Conservation (phyloP, 2,113 vertebrate species). For the Bubo scandiacus region DNA sequence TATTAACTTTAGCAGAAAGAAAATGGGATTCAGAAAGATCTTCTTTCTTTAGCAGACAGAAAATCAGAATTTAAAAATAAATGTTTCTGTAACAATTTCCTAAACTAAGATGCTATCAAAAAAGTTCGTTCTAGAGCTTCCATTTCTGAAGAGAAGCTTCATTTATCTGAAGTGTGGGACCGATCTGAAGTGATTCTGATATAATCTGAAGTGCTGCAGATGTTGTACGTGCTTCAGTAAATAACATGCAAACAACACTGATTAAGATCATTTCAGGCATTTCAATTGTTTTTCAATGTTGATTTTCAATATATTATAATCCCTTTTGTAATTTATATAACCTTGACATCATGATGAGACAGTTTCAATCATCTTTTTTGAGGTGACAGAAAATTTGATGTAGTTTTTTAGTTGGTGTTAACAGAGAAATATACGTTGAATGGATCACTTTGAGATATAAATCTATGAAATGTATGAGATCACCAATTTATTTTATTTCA, state of each 20-base stretch:
- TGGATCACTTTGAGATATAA: neutral
- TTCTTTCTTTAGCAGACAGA: neutral
- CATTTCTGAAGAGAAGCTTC: slow-evolving; percentile 11
- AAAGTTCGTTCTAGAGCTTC: neutral
- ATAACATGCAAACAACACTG: slow-evolving; percentile 13
- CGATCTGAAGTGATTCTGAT: neutral
- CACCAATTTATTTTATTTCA: slow-evolving; percentile 23
- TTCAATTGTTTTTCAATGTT: slow-evolving; percentile 18
- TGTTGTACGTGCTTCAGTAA: slow-evolving; percentile 4
- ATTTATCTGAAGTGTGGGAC: neutral
- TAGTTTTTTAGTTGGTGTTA: neutral
- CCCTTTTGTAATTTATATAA: slow-evolving; percentile 41
- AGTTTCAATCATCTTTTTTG: neutral
- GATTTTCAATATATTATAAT: slow-evolving; percentile 16
- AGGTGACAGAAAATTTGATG: neutral
- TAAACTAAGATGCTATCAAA: neutral
- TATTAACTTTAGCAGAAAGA: neutral
- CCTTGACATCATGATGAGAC: neutral
- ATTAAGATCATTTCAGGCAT: slow-evolving; percentile 13
- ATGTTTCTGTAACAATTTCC: neutral
- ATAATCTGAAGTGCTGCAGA: slow-evolving; percentile 27
- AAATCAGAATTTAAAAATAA: neutral
- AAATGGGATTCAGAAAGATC: neutral
- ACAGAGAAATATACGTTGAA: slow-evolving; percentile 3
- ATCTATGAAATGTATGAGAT: neutral